These are phyloP conservation scores for Stichodactyla helianthus DNA, from an alignment of 64 coral and sea anemone species.

Conservation along the genomic window DNA sequence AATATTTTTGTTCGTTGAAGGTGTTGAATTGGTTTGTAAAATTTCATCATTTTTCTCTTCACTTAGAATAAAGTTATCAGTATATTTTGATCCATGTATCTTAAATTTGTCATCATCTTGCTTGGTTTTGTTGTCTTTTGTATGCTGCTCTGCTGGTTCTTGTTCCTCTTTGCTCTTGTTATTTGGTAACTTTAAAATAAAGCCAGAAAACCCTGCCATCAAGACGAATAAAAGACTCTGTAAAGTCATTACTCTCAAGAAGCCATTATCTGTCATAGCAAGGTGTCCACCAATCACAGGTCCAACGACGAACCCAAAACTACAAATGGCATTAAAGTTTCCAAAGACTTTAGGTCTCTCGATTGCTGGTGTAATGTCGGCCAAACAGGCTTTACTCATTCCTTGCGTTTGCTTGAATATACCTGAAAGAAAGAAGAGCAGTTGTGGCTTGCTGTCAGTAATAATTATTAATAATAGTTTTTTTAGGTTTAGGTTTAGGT, in stretches of 20 bases:
- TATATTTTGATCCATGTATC: background rate
- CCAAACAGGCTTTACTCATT: conserved; percentile 66
- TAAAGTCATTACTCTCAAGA: conserved; percentile 58
- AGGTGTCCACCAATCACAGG: conserved; percentile 92
- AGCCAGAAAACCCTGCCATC: conserved; percentile 64
- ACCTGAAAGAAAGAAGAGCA: conserved; percentile 27
- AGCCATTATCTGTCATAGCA: conserved; percentile 86
- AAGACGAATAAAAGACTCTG: conserved; percentile 48
- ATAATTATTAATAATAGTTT: background rate
- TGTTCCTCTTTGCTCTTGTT: background rate
- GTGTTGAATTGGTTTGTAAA: background rate
- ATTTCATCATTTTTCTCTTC: background rate
- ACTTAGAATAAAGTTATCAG: background rate
- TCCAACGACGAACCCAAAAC: conserved; percentile 87
- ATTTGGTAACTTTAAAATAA: conserved; percentile 36
- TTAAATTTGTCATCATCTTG: conserved; percentile 2
- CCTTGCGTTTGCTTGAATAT: conserved; percentile 92
- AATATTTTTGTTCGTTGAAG: background rate
- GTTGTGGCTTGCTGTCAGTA: background rate
- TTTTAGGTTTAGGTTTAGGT: too few relatives aligned
- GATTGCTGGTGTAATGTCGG: conserved; percentile 65
- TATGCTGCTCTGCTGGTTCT: background rate
- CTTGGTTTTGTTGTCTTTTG: background rate
- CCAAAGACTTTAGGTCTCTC: conserved; percentile 79
- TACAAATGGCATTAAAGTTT: conserved; percentile 85